Percentiles rank a stretch among this genome's conserved stretches.
phyloP scores from a whole-genome alignment of 2,113 vertebrate species.

The Nibea albiflora region DNA sequence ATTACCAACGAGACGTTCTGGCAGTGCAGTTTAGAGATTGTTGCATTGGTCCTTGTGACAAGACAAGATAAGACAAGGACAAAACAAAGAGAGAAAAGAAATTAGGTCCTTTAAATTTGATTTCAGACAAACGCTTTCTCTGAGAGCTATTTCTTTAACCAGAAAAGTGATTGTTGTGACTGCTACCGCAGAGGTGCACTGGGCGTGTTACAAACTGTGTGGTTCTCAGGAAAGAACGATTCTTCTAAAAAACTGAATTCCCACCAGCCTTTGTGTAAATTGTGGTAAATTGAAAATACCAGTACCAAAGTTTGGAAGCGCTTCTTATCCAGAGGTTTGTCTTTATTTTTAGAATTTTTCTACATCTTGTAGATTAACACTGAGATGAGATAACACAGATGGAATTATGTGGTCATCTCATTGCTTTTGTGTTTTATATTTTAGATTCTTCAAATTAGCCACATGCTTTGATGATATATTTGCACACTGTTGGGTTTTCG shows the following conservation, averaged over 20 bases:
- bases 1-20: conserved; percentile 66
- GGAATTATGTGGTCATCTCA: too few relatives aligned
- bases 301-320: too few relatives aligned
- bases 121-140: conserved; percentile 31
- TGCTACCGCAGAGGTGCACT: background rate
- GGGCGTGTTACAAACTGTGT: background rate
- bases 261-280: background rate
- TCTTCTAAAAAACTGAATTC: background rate
- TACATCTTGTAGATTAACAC: too few relatives aligned
- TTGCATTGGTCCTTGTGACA: conserved; percentile 59
- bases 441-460: too few relatives aligned
- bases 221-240: background rate
- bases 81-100: conserved; percentile 16
- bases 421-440: too few relatives aligned
- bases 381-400: too few relatives aligned
- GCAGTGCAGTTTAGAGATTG: conserved; percentile 56
- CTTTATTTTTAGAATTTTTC: too few relatives aligned
- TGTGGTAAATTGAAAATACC: background rate
- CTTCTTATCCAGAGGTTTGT: too few relatives aligned
- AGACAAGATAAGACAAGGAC: background rate
- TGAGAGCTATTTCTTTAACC: conserved; percentile 14
- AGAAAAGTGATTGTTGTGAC: background rate
- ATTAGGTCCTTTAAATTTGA: conserved; percentile 33
- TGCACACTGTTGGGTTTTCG: too few relatives aligned
- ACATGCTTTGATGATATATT: too few relatives aligned